These are phyloP conservation scores for Lacanobia oleracea DNA, from an alignment of 2,888 invertebrate genomes.

Conservation along the genomic window DNA sequence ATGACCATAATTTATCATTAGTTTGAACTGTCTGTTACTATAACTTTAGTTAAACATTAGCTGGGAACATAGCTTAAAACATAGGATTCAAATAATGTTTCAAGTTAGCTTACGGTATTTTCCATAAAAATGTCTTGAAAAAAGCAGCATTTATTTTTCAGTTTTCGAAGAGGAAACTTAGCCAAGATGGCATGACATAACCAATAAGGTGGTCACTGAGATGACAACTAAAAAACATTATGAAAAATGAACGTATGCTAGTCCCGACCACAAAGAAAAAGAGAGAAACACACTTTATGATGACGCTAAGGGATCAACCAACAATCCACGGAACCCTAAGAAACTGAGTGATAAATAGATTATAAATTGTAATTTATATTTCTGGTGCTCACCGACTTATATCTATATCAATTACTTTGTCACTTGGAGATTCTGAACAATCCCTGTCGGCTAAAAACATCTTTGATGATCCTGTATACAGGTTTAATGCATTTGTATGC, in stretches of 20 bases:
- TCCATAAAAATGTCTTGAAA: neutral
- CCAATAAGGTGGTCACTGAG: neutral
- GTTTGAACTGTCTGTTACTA: neutral
- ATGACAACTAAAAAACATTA: neutral
- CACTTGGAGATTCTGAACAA: constrained; percentile 45
- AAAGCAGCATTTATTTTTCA: neutral
- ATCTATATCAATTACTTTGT: constrained; percentile 70
- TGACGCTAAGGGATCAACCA: neutral
- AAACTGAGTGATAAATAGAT: constrained; percentile 74
- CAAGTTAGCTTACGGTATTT: neutral
- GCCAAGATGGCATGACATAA: neutral
- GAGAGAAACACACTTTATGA: neutral
- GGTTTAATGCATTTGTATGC: constrained; percentile 36
- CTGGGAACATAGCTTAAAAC: neutral
- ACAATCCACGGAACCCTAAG: constrained; percentile 41
- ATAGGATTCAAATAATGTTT: neutral
- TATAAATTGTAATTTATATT: constrained; percentile 75
- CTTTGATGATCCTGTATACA: constrained; percentile 41
- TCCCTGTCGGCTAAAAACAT: constrained; percentile 37
- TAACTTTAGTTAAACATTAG: neutral
- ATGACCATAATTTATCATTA: constrained; percentile 12
- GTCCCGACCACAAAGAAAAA: neutral
- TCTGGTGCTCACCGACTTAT: constrained; percentile 48
- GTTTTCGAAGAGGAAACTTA: neutral
- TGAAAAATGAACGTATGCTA: neutral